These are phyloP conservation scores for Oncorhynchus keta DNA, from an alignment of 2,113 vertebrate genomes.

Conservation along the genomic window DNA sequence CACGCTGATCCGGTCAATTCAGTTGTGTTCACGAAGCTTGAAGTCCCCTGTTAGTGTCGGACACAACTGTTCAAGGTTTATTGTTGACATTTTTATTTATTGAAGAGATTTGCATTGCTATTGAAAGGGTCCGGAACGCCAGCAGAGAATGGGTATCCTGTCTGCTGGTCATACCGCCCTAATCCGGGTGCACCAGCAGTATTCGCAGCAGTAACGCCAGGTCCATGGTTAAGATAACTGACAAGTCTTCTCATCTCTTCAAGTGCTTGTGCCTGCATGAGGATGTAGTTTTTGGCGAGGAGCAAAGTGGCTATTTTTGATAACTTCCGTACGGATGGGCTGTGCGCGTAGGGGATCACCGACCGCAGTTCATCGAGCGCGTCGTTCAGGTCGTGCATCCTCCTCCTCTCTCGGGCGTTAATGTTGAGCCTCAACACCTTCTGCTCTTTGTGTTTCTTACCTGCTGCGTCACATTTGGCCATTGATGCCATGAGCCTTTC, in stretches of 20 bases:
- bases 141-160: constrained; percentile 75
- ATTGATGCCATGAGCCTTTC: constrained; percentile 60
- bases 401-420: constrained; percentile 74
- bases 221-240: constrained; percentile 59
- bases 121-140: constrained; percentile 63
- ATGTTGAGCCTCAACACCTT: constrained; percentile 68
- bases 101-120: constrained; percentile 82
- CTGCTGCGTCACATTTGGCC: constrained; percentile 15
- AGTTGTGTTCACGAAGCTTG: not conserved
- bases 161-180: constrained; percentile 77
- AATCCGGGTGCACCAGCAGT: constrained; percentile 77
- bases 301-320: constrained; percentile 69
- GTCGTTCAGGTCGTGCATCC: constrained; percentile 79
- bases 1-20: not conserved
- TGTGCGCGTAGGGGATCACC: constrained; percentile 69
- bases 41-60: not conserved
- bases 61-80: constrained; percentile 68
- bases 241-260: constrained; percentile 64
- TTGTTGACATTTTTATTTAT: constrained; percentile 83
- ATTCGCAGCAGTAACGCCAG: constrained; percentile 70
- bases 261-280: constrained; percentile 67
- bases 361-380: constrained; percentile 74
- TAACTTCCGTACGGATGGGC: constrained; percentile 59
- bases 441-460: constrained; percentile 73
- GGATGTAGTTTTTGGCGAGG: constrained; percentile 70